phyloP scores from a whole-genome alignment of 2,113 vertebrate genomes.

The Chelonoidis abingdonii region DNA sequence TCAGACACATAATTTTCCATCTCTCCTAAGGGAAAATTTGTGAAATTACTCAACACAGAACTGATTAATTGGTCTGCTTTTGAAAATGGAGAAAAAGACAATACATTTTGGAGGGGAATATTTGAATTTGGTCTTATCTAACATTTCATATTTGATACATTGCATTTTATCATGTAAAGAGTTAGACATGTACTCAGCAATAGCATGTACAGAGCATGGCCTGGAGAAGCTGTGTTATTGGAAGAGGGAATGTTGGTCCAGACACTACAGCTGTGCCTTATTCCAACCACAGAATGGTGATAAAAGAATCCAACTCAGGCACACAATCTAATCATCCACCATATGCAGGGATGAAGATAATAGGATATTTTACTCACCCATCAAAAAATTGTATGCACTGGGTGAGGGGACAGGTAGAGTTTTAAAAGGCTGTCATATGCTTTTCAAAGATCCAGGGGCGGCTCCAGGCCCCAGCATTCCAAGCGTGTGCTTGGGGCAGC shows the following conservation, averaged over 20 bases:
- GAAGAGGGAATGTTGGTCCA: not conserved
- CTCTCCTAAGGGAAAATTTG: not conserved
- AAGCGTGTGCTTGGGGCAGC: too few relatives aligned
- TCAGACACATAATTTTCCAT: slow-evolving; percentile 37
- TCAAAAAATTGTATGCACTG: slow-evolving; percentile 7
- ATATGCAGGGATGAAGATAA: slow-evolving; percentile 19
- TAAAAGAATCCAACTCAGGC: not conserved
- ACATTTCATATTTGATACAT: not conserved
- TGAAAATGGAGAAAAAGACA: not conserved
- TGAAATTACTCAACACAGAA: not conserved
- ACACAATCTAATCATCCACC: not conserved
- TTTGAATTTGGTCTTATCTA: not conserved
- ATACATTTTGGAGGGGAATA: not conserved
- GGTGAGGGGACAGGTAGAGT: slow-evolving; percentile 12
- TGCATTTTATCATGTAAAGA: not conserved
- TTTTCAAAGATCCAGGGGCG: not conserved
- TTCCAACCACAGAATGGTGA: not conserved
- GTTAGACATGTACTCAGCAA: not conserved
- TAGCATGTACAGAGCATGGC: not conserved
- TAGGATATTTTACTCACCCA: not conserved
- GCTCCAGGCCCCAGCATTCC: too few relatives aligned
- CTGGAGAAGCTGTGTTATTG: not conserved
- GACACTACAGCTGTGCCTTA: not conserved
- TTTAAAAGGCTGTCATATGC: slow-evolving; percentile 1
- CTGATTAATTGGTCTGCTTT: not conserved